These are phyloP conservation scores for Picus viridis DNA, from an alignment of 2,797 vertebrate genomes.

Conservation along the genomic window DNA sequence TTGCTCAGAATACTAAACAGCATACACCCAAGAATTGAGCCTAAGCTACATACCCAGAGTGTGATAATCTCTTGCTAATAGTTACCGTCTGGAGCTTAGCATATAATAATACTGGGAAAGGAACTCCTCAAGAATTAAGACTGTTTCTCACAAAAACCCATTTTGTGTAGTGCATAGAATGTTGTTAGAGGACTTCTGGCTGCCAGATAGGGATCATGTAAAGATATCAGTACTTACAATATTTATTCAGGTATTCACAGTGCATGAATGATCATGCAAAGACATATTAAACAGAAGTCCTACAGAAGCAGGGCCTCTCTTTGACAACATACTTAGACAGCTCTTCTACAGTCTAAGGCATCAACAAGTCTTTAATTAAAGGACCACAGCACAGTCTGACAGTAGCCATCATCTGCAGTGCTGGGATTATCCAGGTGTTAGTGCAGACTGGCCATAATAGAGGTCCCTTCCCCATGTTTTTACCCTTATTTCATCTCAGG, in stretches of 20 bases:
- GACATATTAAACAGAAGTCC: neutral
- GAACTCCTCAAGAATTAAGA: neutral
- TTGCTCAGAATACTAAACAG: neutral
- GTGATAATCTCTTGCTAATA: neutral
- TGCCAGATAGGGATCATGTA: neutral
- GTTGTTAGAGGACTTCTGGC: neutral
- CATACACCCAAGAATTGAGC: neutral
- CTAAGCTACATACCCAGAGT: neutral
- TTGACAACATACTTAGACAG: neutral
- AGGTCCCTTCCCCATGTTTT: neutral
- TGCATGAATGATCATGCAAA: neutral
- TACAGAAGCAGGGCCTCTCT: neutral
- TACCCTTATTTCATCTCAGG: neutral
- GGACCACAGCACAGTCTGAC: neutral
- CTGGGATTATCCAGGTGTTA: neutral
- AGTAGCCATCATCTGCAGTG: neutral
- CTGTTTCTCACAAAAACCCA: neutral
- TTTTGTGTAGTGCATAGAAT: neutral
- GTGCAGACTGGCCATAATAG: neutral
- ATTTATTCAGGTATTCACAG: neutral
- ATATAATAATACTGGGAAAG: neutral
- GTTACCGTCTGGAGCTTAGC: neutral
- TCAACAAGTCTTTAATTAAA: neutral
- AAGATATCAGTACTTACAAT: neutral
- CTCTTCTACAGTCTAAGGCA: neutral